Evolutionary conservation across 2,113 vertebrate genomes (phyloP), one percentile per base, ranked within the genome.

Genomic region (Sander lucioperca): DNA sequence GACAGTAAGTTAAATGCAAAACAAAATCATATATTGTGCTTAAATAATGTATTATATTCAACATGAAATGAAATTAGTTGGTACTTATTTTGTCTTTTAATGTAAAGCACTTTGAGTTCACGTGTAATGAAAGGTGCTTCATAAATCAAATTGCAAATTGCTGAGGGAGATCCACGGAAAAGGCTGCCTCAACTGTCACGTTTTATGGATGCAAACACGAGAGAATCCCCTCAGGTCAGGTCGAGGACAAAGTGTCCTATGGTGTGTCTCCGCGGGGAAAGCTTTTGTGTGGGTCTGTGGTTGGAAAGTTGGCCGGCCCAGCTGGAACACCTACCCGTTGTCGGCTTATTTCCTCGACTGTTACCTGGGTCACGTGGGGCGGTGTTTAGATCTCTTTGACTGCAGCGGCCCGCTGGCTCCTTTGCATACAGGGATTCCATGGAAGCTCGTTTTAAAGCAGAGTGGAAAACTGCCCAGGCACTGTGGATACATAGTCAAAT

Each of bases 351-450:
- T 92, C 92, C 93, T 91, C 64, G 77, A 88, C 82, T 82, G 88
- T 85, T 62, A 82, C 30, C 69, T 33, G 45, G 54, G 76, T 88
- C 90, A 89, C 85, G 50, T 51, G 68, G 74, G 50, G 43, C 1
- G 23, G 65, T 15, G 18, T 85, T 11, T 82, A 65, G 63, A 81
- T 75, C 79, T 86, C 82, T 82, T 59, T 69, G 80, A 77, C 70
- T 79, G 80, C 88, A 86, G 78, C 50, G 72, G 82, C 70, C 53
- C 9, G 39, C 39, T 0, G 13, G 57, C 89, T 92, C 43, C 65
- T 95, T 95, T 95, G 94, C 94, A 95, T 94, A 84, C 5, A n/a
- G 89, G 84, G 87, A 92, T 95, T 94, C 92, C 94, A 86, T 93
- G 89, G 92, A 95, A 92, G 73, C 74, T 88, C 15, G 70, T 89